phyloP scores from a whole-genome alignment of 2,113 vertebrate species.

The Corapipo altera region DNA sequence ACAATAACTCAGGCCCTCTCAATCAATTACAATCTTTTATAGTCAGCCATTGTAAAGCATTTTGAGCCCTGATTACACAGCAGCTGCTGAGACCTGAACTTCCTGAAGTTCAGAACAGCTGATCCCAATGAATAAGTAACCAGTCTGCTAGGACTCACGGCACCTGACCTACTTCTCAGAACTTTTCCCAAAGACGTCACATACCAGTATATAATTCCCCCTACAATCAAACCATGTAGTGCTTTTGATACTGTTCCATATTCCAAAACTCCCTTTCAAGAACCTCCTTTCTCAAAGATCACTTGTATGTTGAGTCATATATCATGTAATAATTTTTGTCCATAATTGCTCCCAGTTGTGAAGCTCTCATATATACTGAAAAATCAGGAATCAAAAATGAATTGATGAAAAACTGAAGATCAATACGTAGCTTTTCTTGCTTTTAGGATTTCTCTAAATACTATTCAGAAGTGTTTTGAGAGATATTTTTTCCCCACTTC shows the following conservation, averaged over 20 bases:
- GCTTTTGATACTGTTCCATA: conserved; percentile 3
- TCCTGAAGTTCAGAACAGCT: conserved; percentile 54
- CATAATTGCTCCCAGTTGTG: conserved; percentile 55
- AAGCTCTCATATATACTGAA: neutral
- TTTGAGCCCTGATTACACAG: conserved; percentile 40
- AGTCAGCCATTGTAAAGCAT: conserved; percentile 23
- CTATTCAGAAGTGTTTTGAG: neutral
- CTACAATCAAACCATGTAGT: neutral
- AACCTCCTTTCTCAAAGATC: conserved; percentile 36
- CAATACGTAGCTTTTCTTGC: neutral
- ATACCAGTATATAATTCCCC: conserved; percentile 7
- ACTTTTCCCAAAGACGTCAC: conserved; percentile 38
- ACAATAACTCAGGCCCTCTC: conserved; percentile 58
- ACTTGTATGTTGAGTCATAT: conserved; percentile 33
- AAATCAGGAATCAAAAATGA: neutral
- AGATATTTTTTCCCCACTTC: neutral
- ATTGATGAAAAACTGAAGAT: neutral
- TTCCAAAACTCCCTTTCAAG: neutral
- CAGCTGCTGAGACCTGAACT: conserved; percentile 61
- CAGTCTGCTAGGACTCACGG: neutral
- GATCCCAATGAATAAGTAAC: conserved; percentile 56
- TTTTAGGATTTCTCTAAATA: neutral
- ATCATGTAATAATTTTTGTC: conserved; percentile 37
- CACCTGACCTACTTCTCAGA: conserved; percentile 56
- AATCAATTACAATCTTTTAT: conserved; percentile 48